Evolutionary conservation across 2,888 invertebrate species (phyloP).

Genomic region (Ferdinandea cuprea): DNA sequence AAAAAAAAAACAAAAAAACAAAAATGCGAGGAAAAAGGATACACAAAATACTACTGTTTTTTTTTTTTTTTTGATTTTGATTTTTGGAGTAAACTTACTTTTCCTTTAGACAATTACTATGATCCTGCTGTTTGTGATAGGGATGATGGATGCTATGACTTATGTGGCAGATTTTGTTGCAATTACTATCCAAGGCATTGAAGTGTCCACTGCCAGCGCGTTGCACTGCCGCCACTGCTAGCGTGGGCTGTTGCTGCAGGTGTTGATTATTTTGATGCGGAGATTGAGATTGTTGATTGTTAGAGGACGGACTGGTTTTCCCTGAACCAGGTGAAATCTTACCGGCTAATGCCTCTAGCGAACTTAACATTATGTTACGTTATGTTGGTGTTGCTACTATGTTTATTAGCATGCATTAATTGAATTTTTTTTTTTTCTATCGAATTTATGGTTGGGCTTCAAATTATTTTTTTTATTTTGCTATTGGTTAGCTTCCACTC

Average conservation of each 20-base stretch:
- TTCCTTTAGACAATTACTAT: slow-evolving; percentile 81
- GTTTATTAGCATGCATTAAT: slow-evolving; percentile 69
- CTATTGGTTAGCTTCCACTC: slow-evolving; percentile 31
- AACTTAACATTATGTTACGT: slow-evolving; percentile 89
- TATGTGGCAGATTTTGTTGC: slow-evolving; percentile 79
- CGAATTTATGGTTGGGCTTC: slow-evolving; percentile 20
- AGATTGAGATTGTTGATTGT: slow-evolving; percentile 75
- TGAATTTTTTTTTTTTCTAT: slow-evolving; percentile 35
- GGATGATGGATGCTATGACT: slow-evolving; percentile 79
- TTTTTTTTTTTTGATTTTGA: slow-evolving; percentile 14
- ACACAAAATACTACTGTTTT: slow-evolving; percentile 23
- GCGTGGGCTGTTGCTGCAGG: slow-evolving; percentile 77
- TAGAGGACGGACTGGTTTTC: slow-evolving; percentile 78
- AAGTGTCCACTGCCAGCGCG: slow-evolving; percentile 73
- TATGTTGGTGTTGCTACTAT: slow-evolving; percentile 62
- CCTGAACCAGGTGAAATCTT: slow-evolving; percentile 93
- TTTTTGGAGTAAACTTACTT: slow-evolving; percentile 79
- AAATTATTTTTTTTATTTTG: slow-evolving; percentile 12
- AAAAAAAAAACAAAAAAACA: slow-evolving; percentile 50
- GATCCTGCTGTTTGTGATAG: slow-evolving; percentile 80
- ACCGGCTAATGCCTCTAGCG: slow-evolving; percentile 94
- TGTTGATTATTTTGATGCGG: slow-evolving; percentile 70
- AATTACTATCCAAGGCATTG: slow-evolving; percentile 78
- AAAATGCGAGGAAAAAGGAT: slow-evolving; percentile 32
- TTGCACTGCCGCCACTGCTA: slow-evolving; percentile 79